Percentiles rank a stretch among this genome's conserved stretches.
These are phyloP conservation scores for Sebastes schlegelii DNA, from an alignment of 2,113 vertebrate genomes.

Conservation along the genomic window DNA sequence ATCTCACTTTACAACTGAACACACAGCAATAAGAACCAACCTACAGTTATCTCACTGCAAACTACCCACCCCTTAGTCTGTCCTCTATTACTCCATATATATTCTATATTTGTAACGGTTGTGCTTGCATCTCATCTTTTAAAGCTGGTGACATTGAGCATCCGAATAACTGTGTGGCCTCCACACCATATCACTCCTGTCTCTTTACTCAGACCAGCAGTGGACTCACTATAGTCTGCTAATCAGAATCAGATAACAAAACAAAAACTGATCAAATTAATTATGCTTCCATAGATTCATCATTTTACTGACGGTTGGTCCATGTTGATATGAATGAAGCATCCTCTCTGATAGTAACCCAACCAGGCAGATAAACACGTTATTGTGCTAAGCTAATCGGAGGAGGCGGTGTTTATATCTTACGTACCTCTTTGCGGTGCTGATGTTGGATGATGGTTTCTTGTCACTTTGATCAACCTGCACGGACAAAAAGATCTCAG, in stretches of 20 bases:
- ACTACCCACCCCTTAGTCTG: neutral
- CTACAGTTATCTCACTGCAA: too few species aligned
- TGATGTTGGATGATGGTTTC: conserved; percentile 9
- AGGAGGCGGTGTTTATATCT: neutral
- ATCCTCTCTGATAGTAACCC: neutral
- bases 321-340: neutral
- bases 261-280: neutral
- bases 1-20: neutral
- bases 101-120: neutral
- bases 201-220: neutral
- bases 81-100: neutral
- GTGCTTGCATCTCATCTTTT: neutral
- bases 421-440: conserved; percentile 51
- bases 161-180: neutral
- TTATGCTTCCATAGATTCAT: neutral
- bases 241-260: neutral
- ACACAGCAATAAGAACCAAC: neutral
- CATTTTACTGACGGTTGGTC: too few species aligned
- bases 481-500: conserved; percentile 28
- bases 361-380: neutral
- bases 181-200: neutral
- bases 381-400: neutral
- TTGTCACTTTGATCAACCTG: conserved; percentile 51
- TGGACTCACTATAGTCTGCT: neutral
- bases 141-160: neutral